These are phyloP conservation scores for Peromyscus nudipes DNA, from an alignment of 2,797 vertebrate genomes.

Conservation along the genomic window DNA sequence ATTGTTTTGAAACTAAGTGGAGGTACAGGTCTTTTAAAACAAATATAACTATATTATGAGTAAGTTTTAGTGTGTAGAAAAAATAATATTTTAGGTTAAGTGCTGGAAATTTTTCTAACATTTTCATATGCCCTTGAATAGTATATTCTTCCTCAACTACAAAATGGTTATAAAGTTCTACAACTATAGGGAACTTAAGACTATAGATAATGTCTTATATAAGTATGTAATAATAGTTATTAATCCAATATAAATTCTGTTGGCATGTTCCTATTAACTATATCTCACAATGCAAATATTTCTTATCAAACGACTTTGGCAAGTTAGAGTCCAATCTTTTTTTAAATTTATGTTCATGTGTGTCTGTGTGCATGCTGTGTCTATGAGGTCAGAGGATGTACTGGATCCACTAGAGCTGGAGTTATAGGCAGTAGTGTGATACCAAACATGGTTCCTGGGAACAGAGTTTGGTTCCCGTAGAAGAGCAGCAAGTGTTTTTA, in stretches of 20 bases:
- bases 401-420: background rate
- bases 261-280: background rate
- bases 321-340: background rate
- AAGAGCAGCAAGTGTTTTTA: background rate
- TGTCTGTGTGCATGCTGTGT: background rate
- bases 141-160: background rate
- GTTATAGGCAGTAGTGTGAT: too few species aligned
- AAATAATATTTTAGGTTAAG: constrained; percentile 5
- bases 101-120: background rate
- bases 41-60: background rate
- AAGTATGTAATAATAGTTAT: background rate
- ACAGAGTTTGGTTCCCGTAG: background rate
- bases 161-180: background rate
- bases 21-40: background rate
- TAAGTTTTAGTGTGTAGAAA: background rate
- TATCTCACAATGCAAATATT: background rate
- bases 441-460: background rate
- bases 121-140: background rate
- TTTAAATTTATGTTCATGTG: background rate
- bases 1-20: background rate
- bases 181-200: background rate
- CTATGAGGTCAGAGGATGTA: background rate
- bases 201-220: background rate
- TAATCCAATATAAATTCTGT: background rate
- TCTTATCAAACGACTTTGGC: background rate